phyloP scores from a whole-genome alignment of 2,113 vertebrate genomes.

The Ciconia boyciana region DNA sequence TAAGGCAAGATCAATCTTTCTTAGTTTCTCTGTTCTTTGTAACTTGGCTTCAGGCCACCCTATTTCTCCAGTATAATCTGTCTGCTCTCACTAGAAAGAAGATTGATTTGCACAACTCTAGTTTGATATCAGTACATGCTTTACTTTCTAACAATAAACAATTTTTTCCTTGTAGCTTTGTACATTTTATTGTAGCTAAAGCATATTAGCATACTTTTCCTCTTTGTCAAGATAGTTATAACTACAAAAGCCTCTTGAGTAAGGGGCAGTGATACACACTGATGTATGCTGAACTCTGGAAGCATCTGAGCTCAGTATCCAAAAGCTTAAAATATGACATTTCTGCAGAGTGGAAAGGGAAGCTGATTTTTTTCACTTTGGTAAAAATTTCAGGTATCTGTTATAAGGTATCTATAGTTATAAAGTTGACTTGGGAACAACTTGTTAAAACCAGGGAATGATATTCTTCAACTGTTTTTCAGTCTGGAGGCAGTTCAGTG shows the following conservation, averaged over 20 bases:
- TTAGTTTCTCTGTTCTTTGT: neutral
- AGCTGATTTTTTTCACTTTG: neutral
- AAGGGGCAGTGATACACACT: neutral
- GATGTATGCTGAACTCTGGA: neutral
- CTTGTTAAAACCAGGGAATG: neutral
- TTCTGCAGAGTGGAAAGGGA: neutral
- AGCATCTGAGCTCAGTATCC: neutral
- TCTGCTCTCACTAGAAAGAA: neutral
- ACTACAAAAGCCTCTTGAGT: neutral
- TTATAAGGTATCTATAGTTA: neutral
- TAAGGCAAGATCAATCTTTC: neutral
- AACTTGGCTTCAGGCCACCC: neutral
- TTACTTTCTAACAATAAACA: neutral
- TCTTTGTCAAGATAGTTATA: neutral
- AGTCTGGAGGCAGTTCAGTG: neutral
- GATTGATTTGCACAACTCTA: neutral
- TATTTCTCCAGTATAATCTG: neutral
- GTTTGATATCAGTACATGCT: neutral
- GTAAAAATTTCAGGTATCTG: neutral
- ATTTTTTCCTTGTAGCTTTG: neutral
- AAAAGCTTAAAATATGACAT: neutral
- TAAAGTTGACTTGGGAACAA: neutral
- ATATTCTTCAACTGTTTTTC: neutral
- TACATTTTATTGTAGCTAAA: neutral
- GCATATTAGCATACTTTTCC: neutral